These are phyloP conservation scores for Leptocoma aspasia DNA, from an alignment of 2,113 vertebrate species.

Conservation along the genomic window DNA sequence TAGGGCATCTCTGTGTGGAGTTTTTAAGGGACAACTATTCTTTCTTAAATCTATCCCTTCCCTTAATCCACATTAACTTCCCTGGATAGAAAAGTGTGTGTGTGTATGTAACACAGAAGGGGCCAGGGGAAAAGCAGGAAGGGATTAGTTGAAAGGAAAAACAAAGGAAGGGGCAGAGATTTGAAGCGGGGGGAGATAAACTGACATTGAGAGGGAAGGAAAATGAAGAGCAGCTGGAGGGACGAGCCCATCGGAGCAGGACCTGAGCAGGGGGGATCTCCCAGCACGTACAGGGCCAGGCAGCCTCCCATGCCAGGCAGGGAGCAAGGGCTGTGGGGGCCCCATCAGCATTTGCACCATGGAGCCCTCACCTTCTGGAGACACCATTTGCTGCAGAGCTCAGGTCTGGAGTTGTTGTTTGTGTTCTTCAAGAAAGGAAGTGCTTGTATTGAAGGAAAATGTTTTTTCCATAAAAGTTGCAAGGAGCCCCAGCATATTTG, in stretches of 20 bases:
- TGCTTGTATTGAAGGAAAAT: background rate
- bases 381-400: background rate
- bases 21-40: background rate
- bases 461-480: background rate
- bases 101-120: background rate
- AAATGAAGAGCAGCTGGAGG: constrained; percentile 11
- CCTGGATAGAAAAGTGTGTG: background rate
- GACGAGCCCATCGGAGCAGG: fast-evolving
- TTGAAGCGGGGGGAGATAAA: background rate
- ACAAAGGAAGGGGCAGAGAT: constrained; percentile 42
- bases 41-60: constrained; percentile 3
- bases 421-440: background rate
- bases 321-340: background rate
- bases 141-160: constrained; percentile 49
- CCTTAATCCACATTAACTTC: constrained; percentile 40
- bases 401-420: background rate
- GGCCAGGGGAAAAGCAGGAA: constrained; percentile 40
- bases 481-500: background rate
- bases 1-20: background rate
- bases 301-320: background rate
- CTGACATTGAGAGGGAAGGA: background rate
- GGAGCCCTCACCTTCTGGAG: background rate
- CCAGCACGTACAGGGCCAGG: fast-evolving
- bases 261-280: background rate
- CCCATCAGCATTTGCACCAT: background rate